Evolutionary conservation across 2,888 invertebrate species (phyloP).

Genomic region (Phorcus lineatus): DNA sequence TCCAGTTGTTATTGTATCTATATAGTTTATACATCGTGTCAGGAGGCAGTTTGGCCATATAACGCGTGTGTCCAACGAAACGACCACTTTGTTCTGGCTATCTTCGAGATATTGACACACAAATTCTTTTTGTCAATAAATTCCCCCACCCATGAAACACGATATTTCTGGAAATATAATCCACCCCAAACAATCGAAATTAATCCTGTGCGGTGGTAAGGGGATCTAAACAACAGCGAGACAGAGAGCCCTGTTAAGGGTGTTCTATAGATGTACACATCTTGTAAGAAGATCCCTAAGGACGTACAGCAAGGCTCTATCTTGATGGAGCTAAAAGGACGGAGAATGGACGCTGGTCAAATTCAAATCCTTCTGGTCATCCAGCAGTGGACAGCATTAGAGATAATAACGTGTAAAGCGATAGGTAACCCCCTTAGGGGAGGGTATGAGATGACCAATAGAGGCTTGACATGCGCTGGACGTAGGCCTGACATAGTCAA

Average conservation of each 20-base stretch:
- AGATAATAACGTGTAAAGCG: constrained; percentile 14
- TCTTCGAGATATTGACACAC: neutral
- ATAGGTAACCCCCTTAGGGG: constrained; percentile 6
- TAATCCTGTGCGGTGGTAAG: constrained; percentile 3
- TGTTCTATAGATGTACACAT: neutral
- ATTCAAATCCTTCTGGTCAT: neutral
- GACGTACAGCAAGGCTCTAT: neutral
- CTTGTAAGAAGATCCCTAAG: neutral
- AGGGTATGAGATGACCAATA: neutral
- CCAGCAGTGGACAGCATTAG: neutral
- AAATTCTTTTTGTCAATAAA: constrained; percentile 22
- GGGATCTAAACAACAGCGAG: neutral
- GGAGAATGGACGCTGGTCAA: neutral
- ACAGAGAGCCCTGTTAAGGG: neutral
- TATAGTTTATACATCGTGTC: neutral
- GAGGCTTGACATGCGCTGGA: constrained; percentile 7
- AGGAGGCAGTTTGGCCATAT: neutral
- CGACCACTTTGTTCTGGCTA: constrained; percentile 16
- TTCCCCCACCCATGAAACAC: constrained; percentile 9
- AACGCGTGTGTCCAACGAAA: neutral
- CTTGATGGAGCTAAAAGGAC: neutral
- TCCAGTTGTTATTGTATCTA: too few relatives aligned
- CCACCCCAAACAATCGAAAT: constrained; percentile 7
- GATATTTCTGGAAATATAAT: neutral
- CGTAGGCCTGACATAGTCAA: neutral